Evolutionary conservation across 2,113 vertebrate genomes (phyloP), one percentile per base, ranked within the genome.

Genomic region (Planiliza haematocheilus): DNA sequence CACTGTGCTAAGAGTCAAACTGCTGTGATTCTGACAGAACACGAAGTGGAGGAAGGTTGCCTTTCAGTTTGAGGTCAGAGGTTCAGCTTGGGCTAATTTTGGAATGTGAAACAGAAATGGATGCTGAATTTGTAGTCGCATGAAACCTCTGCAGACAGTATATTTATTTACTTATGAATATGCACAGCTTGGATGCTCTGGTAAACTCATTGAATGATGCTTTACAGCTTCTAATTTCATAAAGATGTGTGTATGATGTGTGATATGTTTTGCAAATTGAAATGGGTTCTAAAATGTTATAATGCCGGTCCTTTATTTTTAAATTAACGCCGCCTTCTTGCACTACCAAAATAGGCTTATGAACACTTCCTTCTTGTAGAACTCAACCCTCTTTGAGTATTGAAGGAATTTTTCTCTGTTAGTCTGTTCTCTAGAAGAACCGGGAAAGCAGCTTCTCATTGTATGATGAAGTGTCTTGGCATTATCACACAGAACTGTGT

Each of bases 371-470:
- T 30, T 30, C 24, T 30, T 30, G 24, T 30, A 30, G 24, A 30
- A 30, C 5, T 30, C 24, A 30, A 8, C 41, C 9, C 1, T 50
- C 34, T 41, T 12, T 18, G 0, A 48, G 14, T 7, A 2, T 17
- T 10, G 0, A 5, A 8, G 49, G 24, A 48, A 59, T 24, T 17
- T 34, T 3, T 53, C 1, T 3, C 14, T 13, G 17, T 42, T 13
- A 50, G 50, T 7, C 14, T 17, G 18, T 66, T 74, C 36, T 18
- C 1, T 5, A 11, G 39, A 49, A 61, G 66, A 45, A 18, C 21
- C 7, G 7, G 21, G n/a, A 4, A 13, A 21, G 9, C 16, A 14
- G 39, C 65, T 80, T 43, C 61, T 74, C 68, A 69, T 39, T 81
- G 46, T 12, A 14, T 49, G 7, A 51, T 20, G 1, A 21, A 9